A percentile compares a stretch with the other conserved stretches of the same genome.
Evolutionary conservation across 2,888 invertebrate species (phyloP).

Genomic region (Parnassius apollo): DNA sequence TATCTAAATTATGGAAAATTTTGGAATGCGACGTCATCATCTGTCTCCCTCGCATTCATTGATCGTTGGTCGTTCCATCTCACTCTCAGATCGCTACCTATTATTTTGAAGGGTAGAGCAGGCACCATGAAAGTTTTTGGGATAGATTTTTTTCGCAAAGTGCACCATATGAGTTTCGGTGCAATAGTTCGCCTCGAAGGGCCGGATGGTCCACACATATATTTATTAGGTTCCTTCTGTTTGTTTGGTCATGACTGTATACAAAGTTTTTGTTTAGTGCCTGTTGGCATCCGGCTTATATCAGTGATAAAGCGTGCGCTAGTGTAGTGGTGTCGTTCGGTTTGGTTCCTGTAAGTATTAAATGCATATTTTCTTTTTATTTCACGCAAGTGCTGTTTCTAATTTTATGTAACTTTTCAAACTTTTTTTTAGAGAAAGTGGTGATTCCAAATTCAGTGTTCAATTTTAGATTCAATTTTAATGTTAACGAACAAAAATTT

Average conservation of each 20-base stretch:
- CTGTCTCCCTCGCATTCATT: constrained; percentile 54
- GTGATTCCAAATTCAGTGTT: no score
- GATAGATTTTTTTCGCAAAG: constrained; percentile 76
- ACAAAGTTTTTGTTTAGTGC: constrained; percentile 30
- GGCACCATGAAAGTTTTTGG: constrained; percentile 76
- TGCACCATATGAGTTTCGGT: constrained; percentile 65
- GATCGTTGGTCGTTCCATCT: constrained; percentile 44
- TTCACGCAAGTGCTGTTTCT: no score
- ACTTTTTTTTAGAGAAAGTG: no score
- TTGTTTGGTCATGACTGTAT: constrained; percentile 29
- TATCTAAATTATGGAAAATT: constrained; percentile 80
- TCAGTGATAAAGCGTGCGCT: constrained; percentile 25
- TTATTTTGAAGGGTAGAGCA: constrained; percentile 67
- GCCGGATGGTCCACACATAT: constrained; percentile 30
- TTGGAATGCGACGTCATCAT: constrained; percentile 69
- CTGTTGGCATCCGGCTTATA: constrained; percentile 28
- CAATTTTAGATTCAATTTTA: no score
- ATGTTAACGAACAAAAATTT: no score
- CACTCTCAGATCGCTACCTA: constrained; percentile 62
- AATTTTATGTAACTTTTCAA: no score
- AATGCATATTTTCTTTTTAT: no score
- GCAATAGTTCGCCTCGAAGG: constrained; percentile 45
- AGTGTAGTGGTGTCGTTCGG: background rate
- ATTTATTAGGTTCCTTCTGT: constrained; percentile 23
- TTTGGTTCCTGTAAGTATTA: constrained; percentile 5